phyloP scores from a whole-genome alignment of 2,888 invertebrate genomes.

The Heliothis peltigera region DNA sequence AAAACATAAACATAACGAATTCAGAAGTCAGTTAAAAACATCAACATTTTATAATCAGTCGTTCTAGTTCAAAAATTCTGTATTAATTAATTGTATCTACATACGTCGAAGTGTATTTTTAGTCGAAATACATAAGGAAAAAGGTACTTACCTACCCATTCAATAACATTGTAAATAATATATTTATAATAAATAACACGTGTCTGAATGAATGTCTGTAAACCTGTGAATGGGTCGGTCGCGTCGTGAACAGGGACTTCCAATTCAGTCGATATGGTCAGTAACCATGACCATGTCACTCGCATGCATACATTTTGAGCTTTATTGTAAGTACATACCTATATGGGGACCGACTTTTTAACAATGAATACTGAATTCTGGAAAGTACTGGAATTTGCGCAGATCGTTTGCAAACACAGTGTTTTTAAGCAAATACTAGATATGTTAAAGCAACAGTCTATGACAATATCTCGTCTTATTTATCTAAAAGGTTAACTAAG shows the following conservation, averaged over 20 bases:
- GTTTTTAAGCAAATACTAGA: no score
- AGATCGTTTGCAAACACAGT: no score
- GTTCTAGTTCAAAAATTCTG: no score
- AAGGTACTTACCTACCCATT: slow-evolving; percentile 26
- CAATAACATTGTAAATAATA: slow-evolving; percentile 17
- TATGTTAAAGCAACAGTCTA: no score
- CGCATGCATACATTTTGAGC: background rate
- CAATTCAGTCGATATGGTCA: slow-evolving; percentile 22
- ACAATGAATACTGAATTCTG: background rate
- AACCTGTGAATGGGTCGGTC: background rate
- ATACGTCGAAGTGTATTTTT: background rate
- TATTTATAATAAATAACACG: slow-evolving; percentile 6
- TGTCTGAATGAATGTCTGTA: slow-evolving; percentile 16
- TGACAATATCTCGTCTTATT: no score
- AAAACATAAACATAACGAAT: no score
- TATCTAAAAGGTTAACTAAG: no score
- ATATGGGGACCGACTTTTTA: background rate
- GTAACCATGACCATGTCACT: slow-evolving; percentile 1
- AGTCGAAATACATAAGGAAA: slow-evolving; percentile 30
- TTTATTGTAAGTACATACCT: background rate
- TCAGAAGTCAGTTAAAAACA: no score
- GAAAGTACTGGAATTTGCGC: no score
- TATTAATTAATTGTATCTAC: no score
- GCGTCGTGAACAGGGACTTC: background rate
- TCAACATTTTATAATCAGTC: no score